Percentiles rank a stretch among this genome's conserved stretches.
Conservation (phyloP, 1,140 invertebrate species). For the Hormaphis cornu region DNA sequence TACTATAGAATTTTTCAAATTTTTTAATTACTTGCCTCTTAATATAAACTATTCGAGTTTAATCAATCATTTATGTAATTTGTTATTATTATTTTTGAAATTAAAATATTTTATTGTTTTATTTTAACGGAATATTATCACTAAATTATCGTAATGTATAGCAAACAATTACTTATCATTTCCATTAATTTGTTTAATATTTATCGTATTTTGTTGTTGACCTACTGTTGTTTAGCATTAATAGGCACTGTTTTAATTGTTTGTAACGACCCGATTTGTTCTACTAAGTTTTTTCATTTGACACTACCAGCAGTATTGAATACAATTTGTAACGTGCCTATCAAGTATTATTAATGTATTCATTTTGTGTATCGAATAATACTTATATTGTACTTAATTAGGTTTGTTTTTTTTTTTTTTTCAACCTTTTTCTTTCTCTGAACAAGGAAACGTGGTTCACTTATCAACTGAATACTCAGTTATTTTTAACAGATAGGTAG, state of each 20-base stretch:
- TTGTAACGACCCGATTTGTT: background rate
- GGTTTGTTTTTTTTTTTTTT: background rate
- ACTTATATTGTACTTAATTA: constrained; percentile 20
- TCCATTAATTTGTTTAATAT: background rate
- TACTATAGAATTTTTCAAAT: constrained; percentile 4
- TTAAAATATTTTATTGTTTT: too few species aligned
- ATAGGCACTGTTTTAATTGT: background rate
- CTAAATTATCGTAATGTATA: too few species aligned
- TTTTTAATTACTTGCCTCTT: background rate
- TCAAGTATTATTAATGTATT: constrained; percentile 13
- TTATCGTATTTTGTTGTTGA: background rate
- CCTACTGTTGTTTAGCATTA: background rate
- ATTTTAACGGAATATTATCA: background rate
- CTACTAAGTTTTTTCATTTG: background rate
- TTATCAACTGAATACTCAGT: too few species aligned
- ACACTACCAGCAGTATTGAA: constrained; percentile 9
- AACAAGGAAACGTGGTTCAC: too few species aligned
- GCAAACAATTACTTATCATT: background rate
- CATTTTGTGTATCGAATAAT: constrained; percentile 7
- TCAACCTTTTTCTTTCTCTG: too few species aligned
- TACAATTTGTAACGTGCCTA: constrained; percentile 19
- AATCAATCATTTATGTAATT: background rate
- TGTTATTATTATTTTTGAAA: too few species aligned
- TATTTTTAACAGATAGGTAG: too few species aligned
- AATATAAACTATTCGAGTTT: background rate